Evolutionary conservation across 2,888 invertebrate species (phyloP), one percentile per base, ranked within the genome.

Genomic region (Melieria crassipennis): DNA sequence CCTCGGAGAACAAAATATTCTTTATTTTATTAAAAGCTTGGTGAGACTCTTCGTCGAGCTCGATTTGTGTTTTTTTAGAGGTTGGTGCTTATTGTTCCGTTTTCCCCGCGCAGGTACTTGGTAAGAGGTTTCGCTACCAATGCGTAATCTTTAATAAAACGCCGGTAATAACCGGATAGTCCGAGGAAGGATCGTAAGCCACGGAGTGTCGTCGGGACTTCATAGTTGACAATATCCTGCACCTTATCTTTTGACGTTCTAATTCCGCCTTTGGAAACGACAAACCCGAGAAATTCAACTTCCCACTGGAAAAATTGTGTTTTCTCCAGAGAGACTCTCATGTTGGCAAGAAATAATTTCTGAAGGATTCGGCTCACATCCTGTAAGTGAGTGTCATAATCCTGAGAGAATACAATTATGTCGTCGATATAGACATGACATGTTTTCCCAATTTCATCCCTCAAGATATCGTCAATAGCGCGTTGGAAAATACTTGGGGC

Each of bases 261-360:
- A 30, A 30, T 30, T 30, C 30, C 30, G 30, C 30, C 30, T 30
- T 30, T 30, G 30, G 64, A 64, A 10, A 64, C 42, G 16, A 64
- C 48, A 52, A 65, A 65, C 6, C 50, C 55, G 0, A 42, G n/a
- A 4, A 30, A 65, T 48, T 66, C 46, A 46, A 56, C 56, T 45
- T 57, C 56, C 5, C 13, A 10, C 11, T 50, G 16, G 16, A 55
- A 65, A 42, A 55, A 55, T 46, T 57, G 42, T 11, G 16, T n/a
- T 11, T 65, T 56, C 45, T 65, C 56, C 45, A 9, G 47, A 13
- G 45, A 57, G 46, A 65, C 45, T 16, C 6, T 42, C 48, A 67
- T 67, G 56, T 13, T 57, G 42, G 66, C 13, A 16, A n/a, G 13
- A 30, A 57, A 66, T 46, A 66, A 66, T 56, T 56, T 66, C 16